A percentile compares a stretch with the other conserved stretches of the same genome.
Conservation (phyloP, 35 echinoderm and acorn worm species). For the Acanthaster planci region DNA sequence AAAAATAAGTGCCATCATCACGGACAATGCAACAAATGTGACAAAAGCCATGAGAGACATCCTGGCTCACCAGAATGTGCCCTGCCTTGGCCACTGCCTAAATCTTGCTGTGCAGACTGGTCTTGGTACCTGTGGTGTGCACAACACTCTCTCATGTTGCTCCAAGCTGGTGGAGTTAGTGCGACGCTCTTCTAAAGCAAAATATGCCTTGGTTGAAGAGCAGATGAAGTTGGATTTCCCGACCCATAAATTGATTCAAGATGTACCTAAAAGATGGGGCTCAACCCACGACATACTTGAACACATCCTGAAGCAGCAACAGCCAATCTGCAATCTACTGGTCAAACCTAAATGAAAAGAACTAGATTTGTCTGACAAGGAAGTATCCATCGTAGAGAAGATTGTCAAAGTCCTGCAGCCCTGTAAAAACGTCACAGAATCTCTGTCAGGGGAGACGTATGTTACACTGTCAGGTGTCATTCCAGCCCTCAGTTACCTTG, state of each 20-base stretch:
- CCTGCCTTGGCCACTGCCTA: constrained; percentile 20
- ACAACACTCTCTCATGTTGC: constrained; percentile 6
- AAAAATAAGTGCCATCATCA: constrained; percentile 7
- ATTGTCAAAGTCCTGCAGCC: not conserved
- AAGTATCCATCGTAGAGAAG: not conserved
- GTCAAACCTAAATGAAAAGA: constrained; percentile 1
- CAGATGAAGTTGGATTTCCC: not conserved
- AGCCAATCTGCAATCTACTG: constrained; percentile 15
- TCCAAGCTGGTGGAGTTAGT: constrained; percentile 24
- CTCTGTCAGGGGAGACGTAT: constrained; percentile 1
- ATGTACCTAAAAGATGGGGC: constrained; percentile 13
- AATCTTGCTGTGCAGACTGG: constrained; percentile 34
- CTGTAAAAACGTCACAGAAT: not conserved
- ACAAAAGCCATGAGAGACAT: not conserved
- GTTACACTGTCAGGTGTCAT: too few species aligned
- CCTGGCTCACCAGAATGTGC: not conserved
- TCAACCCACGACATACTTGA: constrained; percentile 32
- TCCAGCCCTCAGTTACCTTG: too few species aligned
- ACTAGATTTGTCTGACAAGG: not conserved
- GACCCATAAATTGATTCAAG: constrained; percentile 6
- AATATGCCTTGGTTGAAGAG: not conserved
- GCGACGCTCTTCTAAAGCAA: not conserved
- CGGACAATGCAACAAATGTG: constrained; percentile 23
- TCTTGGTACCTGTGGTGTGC: not conserved
- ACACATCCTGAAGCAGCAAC: not conserved